phyloP scores from a whole-genome alignment of 2,888 invertebrate genomes.

The Torymus tubicola region DNA sequence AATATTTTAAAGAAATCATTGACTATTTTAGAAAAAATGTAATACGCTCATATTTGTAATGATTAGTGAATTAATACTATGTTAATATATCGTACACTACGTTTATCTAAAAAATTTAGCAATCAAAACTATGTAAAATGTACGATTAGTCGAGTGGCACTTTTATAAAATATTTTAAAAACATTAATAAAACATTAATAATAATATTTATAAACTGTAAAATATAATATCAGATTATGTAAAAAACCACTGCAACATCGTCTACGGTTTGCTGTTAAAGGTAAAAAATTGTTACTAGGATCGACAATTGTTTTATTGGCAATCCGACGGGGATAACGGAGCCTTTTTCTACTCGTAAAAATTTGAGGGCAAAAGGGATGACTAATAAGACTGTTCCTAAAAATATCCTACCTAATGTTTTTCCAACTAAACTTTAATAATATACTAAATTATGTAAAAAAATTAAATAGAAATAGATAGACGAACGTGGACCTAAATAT shows the following conservation, averaged over 20 bases:
- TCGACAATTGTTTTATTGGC: constrained; percentile 62
- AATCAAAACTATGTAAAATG: constrained; percentile 42
- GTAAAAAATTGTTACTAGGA: constrained; percentile 63
- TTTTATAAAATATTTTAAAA: constrained; percentile 24
- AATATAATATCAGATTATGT: constrained; percentile 13
- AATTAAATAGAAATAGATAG: constrained; percentile 57
- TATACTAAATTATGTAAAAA: constrained; percentile 38
- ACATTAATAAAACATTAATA: constrained; percentile 26
- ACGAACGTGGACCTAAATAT: constrained; percentile 66
- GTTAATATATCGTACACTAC: constrained; percentile 37
- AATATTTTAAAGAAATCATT: no score
- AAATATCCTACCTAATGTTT: constrained; percentile 46
- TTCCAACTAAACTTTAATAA: constrained; percentile 42
- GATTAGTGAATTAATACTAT: constrained; percentile 38
- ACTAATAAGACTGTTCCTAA: constrained; percentile 61
- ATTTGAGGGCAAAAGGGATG: constrained; percentile 63
- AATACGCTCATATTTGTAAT: constrained; percentile 11
- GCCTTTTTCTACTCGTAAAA: constrained; percentile 68
- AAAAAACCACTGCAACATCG: constrained; percentile 54
- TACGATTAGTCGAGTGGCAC: constrained; percentile 41
- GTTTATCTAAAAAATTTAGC: constrained; percentile 44
- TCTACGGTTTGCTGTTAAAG: constrained; percentile 41
- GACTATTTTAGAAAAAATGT: no score
- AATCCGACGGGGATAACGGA: constrained; percentile 70
- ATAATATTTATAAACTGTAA: constrained; percentile 32